phyloP scores from a whole-genome alignment of 2,113 vertebrate genomes.

The Chauna torquata region DNA sequence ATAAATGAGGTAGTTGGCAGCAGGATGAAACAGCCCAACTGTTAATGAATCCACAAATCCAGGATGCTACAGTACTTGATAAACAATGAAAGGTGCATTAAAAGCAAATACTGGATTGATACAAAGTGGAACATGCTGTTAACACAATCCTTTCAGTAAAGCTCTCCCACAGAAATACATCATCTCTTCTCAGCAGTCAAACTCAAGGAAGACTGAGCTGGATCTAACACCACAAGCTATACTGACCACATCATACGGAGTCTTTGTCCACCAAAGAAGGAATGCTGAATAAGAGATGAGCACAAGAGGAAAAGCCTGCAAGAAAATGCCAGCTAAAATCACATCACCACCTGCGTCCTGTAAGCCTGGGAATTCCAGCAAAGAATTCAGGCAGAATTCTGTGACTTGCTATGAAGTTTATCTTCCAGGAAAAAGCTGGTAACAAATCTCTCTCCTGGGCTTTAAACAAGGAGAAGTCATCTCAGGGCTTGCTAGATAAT shows the following conservation, averaged over 20 bases:
- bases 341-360: background rate
- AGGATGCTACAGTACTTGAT: background rate
- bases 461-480: background rate
- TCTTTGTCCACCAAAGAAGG: background rate
- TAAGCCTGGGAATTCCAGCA: background rate
- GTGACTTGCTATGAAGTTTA: background rate
- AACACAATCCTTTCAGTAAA: background rate
- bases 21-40: background rate
- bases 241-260: background rate
- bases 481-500: background rate
- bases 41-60: background rate
- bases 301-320: background rate
- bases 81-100: background rate
- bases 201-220: background rate
- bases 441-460: background rate
- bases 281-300: background rate
- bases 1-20: background rate
- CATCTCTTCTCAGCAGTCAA: background rate
- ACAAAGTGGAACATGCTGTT: rapidly evolving
- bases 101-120: background rate
- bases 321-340: background rate
- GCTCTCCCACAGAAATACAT: background rate
- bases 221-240: background rate
- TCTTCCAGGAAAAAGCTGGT: background rate
- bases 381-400: background rate